These are phyloP conservation scores for Scolopax bukidnonensis DNA, from an alignment of 2,797 vertebrate species.

Conservation along the genomic window DNA sequence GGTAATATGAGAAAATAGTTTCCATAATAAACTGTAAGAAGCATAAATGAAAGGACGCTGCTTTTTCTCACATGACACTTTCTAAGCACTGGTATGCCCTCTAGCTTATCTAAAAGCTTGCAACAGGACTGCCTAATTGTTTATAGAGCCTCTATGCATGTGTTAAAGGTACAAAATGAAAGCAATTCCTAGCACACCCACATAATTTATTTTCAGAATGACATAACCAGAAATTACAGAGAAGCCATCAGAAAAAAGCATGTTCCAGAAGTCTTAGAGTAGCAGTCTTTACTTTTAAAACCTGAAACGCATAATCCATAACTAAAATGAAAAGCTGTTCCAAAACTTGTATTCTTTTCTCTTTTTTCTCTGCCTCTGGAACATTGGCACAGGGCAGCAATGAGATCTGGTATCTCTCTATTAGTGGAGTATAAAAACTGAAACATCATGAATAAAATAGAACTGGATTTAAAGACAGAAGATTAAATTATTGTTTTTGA, in stretches of 20 bases:
- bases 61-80: neutral
- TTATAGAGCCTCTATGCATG: neutral
- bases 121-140: neutral
- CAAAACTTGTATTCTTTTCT: neutral
- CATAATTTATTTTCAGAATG: neutral
- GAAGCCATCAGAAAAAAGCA: neutral
- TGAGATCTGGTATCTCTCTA: neutral
- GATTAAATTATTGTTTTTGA: neutral
- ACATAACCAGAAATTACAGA: neutral
- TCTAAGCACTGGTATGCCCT: neutral
- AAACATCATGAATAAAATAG: neutral
- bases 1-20: neutral
- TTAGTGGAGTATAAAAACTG: neutral
- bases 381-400: neutral
- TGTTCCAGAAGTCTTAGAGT: neutral
- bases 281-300: neutral
- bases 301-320: neutral
- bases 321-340: neutral
- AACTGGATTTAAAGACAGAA: neutral
- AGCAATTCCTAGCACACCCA: neutral
- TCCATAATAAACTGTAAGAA: neutral
- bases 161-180: neutral
- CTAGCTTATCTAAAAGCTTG: neutral
- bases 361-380: neutral
- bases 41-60: neutral